phyloP scores from a whole-genome alignment of 2,113 vertebrate genomes.

The Pygoscelis adeliae region DNA sequence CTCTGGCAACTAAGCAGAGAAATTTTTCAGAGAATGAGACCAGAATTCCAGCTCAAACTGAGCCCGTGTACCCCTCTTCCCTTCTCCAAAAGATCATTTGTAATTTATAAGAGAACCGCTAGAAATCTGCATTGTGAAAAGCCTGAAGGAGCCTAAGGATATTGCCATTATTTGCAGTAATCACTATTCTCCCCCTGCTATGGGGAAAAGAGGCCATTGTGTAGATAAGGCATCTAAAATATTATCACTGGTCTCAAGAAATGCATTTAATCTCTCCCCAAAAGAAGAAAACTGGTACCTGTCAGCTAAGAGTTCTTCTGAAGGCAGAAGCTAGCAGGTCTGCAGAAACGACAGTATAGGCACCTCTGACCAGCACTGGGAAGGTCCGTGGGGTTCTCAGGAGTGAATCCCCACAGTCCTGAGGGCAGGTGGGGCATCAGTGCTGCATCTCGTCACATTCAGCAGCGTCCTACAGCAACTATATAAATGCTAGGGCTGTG shows the following conservation, averaged over 20 bases:
- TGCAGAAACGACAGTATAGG: neutral
- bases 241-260: neutral
- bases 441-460: neutral
- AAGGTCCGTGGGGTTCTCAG: neutral
- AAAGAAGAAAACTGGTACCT: neutral
- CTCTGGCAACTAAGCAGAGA: neutral
- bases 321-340: neutral
- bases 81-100: neutral
- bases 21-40: neutral
- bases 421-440: neutral
- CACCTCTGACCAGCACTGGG: neutral
- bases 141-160: neutral
- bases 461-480: neutral
- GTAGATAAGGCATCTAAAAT: neutral
- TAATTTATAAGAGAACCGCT: neutral
- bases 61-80: neutral
- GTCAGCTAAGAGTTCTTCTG: neutral
- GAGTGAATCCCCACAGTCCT: neutral
- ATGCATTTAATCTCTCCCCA: neutral
- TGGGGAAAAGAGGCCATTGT: neutral
- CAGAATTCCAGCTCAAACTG: neutral
- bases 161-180: neutral
- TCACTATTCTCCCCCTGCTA: neutral
- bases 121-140: neutral
- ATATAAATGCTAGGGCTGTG: neutral